Conservation (phyloP, 2,113 vertebrate species). For the Chlamydotis undulata region DNA sequence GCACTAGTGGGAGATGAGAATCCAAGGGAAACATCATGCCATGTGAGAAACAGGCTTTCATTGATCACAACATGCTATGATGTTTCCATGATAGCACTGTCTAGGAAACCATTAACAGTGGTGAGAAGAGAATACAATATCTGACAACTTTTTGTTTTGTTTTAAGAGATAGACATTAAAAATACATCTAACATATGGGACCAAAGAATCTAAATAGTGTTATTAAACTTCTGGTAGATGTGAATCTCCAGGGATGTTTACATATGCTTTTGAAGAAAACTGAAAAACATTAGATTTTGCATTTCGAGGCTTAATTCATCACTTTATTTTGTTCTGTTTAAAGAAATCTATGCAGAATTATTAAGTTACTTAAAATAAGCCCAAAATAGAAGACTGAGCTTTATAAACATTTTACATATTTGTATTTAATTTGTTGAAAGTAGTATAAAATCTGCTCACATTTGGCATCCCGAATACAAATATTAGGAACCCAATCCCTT, state of each 20-base stretch:
- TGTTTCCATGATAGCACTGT: slow-evolving; percentile 15
- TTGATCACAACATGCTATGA: slow-evolving; percentile 26
- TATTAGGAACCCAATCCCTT: slow-evolving; percentile 71
- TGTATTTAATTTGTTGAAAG: slow-evolving; percentile 80
- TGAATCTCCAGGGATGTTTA: slow-evolving; percentile 29
- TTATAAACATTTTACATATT: slow-evolving; percentile 79
- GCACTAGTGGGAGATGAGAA: slow-evolving; percentile 1
- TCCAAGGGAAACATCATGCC: slow-evolving; percentile 14
- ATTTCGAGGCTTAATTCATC: slow-evolving; percentile 22
- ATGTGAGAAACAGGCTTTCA: slow-evolving; percentile 3
- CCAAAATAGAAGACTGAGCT: slow-evolving; percentile 74
- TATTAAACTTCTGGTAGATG: slow-evolving; percentile 65
- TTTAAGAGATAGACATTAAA: slow-evolving; percentile 72
- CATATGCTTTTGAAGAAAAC: slow-evolving; percentile 16
- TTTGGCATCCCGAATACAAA: slow-evolving; percentile 78
- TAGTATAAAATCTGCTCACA: slow-evolving; percentile 76
- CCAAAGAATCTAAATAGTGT: slow-evolving; percentile 57
- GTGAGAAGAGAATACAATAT: not conserved
- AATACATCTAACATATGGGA: slow-evolving; percentile 68
- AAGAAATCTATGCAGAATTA: slow-evolving; percentile 68
- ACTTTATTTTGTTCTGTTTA: slow-evolving; percentile 6
- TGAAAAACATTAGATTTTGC: not conserved
- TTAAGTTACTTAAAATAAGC: slow-evolving; percentile 67
- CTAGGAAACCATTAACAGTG: slow-evolving; percentile 30
- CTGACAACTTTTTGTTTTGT: slow-evolving; percentile 66